These are phyloP conservation scores for Cydia fagiglandana DNA, from an alignment of 1,140 invertebrate species.

Conservation along the genomic window DNA sequence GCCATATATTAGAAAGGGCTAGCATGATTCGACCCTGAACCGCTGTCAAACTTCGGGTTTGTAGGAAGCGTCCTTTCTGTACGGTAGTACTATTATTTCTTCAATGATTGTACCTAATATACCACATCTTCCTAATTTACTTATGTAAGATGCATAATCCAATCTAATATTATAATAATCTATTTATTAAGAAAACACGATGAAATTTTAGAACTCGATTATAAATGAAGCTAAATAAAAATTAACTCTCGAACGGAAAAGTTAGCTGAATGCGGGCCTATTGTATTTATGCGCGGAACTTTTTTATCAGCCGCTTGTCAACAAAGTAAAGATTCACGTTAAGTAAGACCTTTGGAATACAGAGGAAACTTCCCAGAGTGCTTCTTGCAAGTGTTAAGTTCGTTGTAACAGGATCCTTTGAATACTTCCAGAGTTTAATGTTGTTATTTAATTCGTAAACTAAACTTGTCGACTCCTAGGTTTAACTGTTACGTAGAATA, in stretches of 20 bases:
- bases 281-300: slow-evolving; percentile 20
- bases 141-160: too few relatives aligned
- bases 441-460: background rate
- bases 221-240: slow-evolving; percentile 21
- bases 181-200: background rate
- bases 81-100: too few relatives aligned
- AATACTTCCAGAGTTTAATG: background rate
- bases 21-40: too few relatives aligned
- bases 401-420: background rate
- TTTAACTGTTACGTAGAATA: too few relatives aligned
- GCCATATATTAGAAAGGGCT: too few relatives aligned
- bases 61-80: too few relatives aligned
- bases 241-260: slow-evolving; percentile 10
- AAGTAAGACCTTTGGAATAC: background rate
- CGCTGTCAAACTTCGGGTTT: too few relatives aligned
- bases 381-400: slow-evolving; percentile 3
- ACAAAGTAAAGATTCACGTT: slow-evolving; percentile 20
- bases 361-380: background rate
- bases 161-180: too few relatives aligned
- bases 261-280: background rate
- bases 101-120: too few relatives aligned
- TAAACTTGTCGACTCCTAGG: too few relatives aligned
- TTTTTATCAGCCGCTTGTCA: slow-evolving; percentile 25
- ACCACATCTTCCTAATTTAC: too few relatives aligned
- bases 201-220: background rate